These are phyloP conservation scores for Protosalanx chinensis DNA, from an alignment of 2,797 vertebrate genomes.

Conservation along the genomic window DNA sequence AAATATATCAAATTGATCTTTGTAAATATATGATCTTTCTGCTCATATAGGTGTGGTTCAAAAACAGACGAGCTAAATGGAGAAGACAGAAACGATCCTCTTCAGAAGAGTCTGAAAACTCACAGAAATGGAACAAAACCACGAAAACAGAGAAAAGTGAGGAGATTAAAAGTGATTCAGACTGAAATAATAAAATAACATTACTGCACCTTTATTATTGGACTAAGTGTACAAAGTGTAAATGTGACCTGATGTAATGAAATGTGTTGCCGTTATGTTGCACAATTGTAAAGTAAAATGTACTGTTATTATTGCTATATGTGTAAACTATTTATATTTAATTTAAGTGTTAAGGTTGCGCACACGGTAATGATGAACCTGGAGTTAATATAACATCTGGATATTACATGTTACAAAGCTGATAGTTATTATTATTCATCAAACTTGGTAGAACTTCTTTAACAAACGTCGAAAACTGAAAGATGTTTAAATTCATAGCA, in stretches of 20 bases:
- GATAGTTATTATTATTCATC: constrained; percentile 13
- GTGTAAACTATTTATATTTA: constrained; percentile 77
- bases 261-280: constrained; percentile 78
- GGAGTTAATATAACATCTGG: constrained; percentile 42
- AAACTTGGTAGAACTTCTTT: constrained; percentile 6
- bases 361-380: constrained; percentile 14
- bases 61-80: constrained; percentile 98
- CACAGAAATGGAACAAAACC: constrained; percentile 91
- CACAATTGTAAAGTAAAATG: constrained; percentile 79
- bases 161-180: constrained; percentile 88
- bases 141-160: constrained; percentile 85
- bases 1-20: not conserved
- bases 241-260: constrained; percentile 61
- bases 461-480: constrained; percentile 7
- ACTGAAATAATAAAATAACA: constrained; percentile 90
- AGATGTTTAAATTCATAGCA: not conserved
- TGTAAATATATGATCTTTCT: constrained; percentile 18
- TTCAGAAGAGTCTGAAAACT: constrained; percentile 92
- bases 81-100: constrained; percentile 94
- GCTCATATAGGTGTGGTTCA: constrained; percentile 94
- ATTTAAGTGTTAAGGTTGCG: constrained; percentile 66
- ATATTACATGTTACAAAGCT: constrained; percentile 59
- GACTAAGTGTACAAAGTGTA: constrained; percentile 81
- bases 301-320: constrained; percentile 64
- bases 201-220: constrained; percentile 33